phyloP scores from a whole-genome alignment of 1,140 invertebrate species.

The Papilio aristodemus region DNA sequence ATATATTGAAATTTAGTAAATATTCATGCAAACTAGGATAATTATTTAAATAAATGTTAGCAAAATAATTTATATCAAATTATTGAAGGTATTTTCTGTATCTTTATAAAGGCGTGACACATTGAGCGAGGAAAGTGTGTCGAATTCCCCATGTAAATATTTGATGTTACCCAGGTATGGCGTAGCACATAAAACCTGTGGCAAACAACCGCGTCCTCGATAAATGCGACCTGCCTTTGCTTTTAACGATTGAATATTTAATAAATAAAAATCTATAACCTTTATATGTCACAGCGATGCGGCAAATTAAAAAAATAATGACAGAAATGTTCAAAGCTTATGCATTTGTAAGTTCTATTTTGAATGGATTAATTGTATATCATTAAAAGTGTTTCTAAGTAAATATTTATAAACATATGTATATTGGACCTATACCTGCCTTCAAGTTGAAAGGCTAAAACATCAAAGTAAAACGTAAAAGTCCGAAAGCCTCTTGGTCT shows the following conservation, averaged over 20 bases:
- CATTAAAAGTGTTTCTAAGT: too few relatives aligned
- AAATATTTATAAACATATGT: neutral
- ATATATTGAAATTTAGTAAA: too few relatives aligned
- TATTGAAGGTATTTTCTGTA: neutral
- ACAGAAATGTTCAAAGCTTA: too few relatives aligned
- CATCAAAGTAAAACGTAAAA: conserved; percentile 3
- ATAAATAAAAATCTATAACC: neutral
- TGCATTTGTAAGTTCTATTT: too few relatives aligned
- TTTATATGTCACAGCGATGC: neutral
- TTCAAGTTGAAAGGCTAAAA: neutral
- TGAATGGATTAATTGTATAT: too few relatives aligned
- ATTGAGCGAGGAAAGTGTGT: neutral
- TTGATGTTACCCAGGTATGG: neutral
- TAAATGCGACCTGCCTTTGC: neutral
- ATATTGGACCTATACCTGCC: too few relatives aligned
- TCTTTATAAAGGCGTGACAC: neutral
- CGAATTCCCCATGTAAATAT: conserved; percentile 9
- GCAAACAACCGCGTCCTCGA: conserved; percentile 12
- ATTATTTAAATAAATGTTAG: too few relatives aligned
- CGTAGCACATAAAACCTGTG: conserved; percentile 12
- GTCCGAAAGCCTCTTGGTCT: neutral
- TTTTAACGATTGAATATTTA: conserved; percentile 15
- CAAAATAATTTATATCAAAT: too few relatives aligned
- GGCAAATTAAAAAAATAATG: neutral
- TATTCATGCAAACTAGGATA: too few relatives aligned